Percentiles rank a stretch among this genome's conserved stretches.
Conservation (phyloP, 2,113 vertebrate species). For the Hippolais icterina region DNA sequence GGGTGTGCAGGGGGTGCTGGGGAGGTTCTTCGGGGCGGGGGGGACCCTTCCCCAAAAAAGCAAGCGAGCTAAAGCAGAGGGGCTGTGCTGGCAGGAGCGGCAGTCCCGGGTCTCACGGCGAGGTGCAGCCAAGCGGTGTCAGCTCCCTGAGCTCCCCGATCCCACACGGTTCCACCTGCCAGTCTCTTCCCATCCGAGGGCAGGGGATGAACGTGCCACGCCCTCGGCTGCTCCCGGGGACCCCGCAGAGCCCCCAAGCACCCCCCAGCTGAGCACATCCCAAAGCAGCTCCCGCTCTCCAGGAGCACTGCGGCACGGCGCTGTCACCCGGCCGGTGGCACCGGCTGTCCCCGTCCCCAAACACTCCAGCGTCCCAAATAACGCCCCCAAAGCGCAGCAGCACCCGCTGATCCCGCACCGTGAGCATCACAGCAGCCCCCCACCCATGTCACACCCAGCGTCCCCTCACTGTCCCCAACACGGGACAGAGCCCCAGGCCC, state of each 20-base stretch:
- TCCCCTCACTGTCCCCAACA: neutral
- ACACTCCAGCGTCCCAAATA: accelerated
- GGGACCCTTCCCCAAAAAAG: neutral
- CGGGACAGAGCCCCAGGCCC: neutral
- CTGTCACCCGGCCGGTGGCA: neutral
- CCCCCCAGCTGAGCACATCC: neutral
- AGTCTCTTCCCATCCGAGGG: neutral
- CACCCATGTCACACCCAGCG: accelerated
- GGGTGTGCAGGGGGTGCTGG: neutral
- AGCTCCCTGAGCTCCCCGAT: neutral
- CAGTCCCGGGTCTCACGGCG: neutral
- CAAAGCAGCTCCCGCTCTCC: neutral
- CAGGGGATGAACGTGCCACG: accelerated
- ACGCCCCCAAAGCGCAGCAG: neutral
- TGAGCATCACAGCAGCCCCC: accelerated
- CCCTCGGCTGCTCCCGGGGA: neutral
- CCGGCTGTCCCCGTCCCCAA: neutral
- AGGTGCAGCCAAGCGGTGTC: neutral
- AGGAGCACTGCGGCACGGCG: accelerated
- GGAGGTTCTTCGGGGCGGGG: neutral
- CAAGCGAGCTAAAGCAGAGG: conserved; percentile 39
- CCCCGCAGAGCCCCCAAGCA: neutral
- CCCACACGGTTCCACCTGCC: neutral
- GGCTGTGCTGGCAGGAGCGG: neutral
- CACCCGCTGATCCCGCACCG: neutral